Base-by-base conservation (phyloP, 2,888 invertebrate genomes). In the Sympetrum striolatum region DNA sequence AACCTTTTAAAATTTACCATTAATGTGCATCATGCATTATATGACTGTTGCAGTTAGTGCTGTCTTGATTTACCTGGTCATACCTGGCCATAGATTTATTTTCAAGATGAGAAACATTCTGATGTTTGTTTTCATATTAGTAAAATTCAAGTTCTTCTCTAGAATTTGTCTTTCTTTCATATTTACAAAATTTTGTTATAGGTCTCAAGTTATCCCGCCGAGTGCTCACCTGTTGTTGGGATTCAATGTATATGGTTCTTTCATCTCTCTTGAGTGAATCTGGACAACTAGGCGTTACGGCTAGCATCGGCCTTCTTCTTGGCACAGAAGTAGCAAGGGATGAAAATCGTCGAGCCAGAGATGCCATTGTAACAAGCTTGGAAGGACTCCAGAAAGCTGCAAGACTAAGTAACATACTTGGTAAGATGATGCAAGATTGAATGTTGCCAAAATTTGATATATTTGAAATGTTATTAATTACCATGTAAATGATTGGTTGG, bases 381-480 rank as follows among this genome's bases (percentile, higher is more conserved):
- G 98, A 98, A 93, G 98, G 98, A 25, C 94, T 99, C 39, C 98
- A 98, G 93, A 97, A 96, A 95, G 98, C 98, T 35, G 98, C 98
- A 25, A 96, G 97, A 92, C 95, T 99, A 90, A 98, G 98, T 94
- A 98, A 98, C 93, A 96, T 96, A 3, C 94, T 98, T 91, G 98
- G 96, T 96, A 92, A 92, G 93, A 90, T 90, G 90, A 79, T 90
- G 81, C 80, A 80, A 80, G 86, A 64, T 35, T 14, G 22, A 37
- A 12, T 18, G 18, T 53, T 3, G 53, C 2, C 18, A 3, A 53
- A 53, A 53, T 2, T 53, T 8, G 2, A 8, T 14, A 53, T 53
- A 53, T 3, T 53, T 18, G 2, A 53, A 53, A 53, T 53, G 18
- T 53, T 53, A 18, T 18, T 18, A 18, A 53, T 1, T 18, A 18